These are phyloP conservation scores for Hippolais icterina DNA, from an alignment of 2,113 vertebrate genomes.

Conservation along the genomic window DNA sequence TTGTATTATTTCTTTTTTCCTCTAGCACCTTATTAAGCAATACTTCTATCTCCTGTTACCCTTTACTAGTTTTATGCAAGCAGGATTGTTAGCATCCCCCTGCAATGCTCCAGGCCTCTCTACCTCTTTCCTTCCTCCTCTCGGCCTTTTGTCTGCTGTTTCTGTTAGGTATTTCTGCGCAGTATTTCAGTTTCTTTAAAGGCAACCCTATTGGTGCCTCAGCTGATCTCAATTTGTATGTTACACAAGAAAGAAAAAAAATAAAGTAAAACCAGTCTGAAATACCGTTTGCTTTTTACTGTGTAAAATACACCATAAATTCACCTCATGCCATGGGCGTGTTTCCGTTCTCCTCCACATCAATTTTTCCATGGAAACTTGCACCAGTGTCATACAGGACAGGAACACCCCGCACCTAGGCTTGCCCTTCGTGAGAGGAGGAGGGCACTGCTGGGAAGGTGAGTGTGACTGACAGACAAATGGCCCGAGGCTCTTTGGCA, in stretches of 20 bases:
- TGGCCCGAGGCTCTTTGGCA: neutral
- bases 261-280: neutral
- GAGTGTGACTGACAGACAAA: neutral
- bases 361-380: slow-evolving; percentile 6
- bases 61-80: neutral
- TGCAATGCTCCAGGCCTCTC: neutral
- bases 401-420: neutral
- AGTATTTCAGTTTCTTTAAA: neutral
- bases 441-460: neutral
- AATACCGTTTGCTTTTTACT: neutral
- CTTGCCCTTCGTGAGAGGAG: neutral
- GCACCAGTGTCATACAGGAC: neutral
- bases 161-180: neutral
- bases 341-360: neutral
- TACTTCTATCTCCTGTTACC: neutral
- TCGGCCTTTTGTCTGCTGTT: neutral
- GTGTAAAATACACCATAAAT: neutral
- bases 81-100: neutral
- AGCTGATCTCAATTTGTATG: slow-evolving; percentile 46
- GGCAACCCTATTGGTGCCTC: neutral
- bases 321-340: neutral
- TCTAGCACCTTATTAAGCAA: neutral
- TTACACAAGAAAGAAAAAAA: neutral
- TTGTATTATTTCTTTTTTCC: neutral
- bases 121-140: neutral